A percentile compares a stretch with the other conserved stretches of the same genome.
phyloP scores from a whole-genome alignment of 2,113 vertebrate species.

The Macheiramphus alcinus region DNA sequence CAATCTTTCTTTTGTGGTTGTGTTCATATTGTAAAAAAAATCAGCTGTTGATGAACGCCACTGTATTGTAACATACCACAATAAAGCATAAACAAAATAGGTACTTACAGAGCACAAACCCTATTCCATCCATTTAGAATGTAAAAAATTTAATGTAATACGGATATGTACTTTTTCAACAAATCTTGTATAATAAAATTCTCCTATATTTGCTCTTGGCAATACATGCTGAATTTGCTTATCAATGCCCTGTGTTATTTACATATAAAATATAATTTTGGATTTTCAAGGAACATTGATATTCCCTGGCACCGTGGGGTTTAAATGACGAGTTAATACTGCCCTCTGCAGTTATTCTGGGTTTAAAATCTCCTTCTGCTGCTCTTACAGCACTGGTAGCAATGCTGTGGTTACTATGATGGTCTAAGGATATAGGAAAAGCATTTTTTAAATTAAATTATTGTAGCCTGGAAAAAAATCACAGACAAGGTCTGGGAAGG shows the following conservation, averaged over 20 bases:
- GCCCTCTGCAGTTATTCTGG: conserved; percentile 43
- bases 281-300: neutral
- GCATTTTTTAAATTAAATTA: neutral
- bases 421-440: neutral
- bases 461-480: fast-evolving
- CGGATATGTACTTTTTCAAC: neutral
- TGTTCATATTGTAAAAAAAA: neutral
- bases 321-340: neutral
- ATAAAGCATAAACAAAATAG: neutral
- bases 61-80: neutral
- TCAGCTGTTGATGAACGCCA: neutral
- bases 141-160: neutral
- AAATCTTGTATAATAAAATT: neutral
- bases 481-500: neutral
- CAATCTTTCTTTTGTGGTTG: neutral
- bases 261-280: neutral
- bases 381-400: neutral
- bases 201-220: neutral
- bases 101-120: neutral
- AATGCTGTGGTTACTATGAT: neutral
- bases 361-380: neutral
- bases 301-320: neutral
- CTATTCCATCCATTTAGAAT: neutral
- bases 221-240: neutral
- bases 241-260: neutral